Percentiles rank a stretch among this genome's conserved stretches.
Conservation (phyloP, 2,113 vertebrate species). For the Calonectris borealis region DNA sequence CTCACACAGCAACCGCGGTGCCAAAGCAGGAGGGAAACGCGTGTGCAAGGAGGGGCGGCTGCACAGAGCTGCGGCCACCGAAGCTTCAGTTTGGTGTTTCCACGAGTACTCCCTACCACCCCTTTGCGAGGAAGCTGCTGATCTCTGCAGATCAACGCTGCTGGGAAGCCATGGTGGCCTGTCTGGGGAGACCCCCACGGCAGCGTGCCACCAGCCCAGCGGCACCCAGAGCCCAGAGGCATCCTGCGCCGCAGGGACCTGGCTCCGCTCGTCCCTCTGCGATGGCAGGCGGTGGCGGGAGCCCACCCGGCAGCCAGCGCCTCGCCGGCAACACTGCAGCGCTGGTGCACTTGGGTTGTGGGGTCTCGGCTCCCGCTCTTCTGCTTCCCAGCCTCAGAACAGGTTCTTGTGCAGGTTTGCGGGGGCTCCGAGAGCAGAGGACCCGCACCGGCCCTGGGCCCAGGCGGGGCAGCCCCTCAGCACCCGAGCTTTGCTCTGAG, state of each 20-base stretch:
- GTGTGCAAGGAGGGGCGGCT: background rate
- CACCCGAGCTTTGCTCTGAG: background rate
- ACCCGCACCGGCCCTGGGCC: background rate
- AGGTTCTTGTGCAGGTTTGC: background rate
- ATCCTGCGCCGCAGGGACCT: background rate
- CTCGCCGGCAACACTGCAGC: background rate
- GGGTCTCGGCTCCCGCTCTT: background rate
- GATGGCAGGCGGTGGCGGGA: background rate
- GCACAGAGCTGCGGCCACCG: rapidly evolving
- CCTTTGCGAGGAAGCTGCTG: background rate
- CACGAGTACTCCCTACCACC: background rate
- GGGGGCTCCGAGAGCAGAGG: background rate
- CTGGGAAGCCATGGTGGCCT: background rate
- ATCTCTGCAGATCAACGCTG: background rate
- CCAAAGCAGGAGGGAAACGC: background rate
- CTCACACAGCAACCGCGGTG: background rate
- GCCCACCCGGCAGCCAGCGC: background rate
- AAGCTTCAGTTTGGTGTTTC: background rate
- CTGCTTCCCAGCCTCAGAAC: background rate
- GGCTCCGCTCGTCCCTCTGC: background rate
- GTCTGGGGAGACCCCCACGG: background rate
- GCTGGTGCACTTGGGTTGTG: background rate
- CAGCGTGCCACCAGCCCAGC: background rate
- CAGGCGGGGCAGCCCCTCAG: background rate
- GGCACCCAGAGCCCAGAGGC: background rate